Evolutionary conservation across 2,888 invertebrate genomes (phyloP), one percentile per base, ranked within the genome.

Genomic region (Drosophila gaucha): DNA sequence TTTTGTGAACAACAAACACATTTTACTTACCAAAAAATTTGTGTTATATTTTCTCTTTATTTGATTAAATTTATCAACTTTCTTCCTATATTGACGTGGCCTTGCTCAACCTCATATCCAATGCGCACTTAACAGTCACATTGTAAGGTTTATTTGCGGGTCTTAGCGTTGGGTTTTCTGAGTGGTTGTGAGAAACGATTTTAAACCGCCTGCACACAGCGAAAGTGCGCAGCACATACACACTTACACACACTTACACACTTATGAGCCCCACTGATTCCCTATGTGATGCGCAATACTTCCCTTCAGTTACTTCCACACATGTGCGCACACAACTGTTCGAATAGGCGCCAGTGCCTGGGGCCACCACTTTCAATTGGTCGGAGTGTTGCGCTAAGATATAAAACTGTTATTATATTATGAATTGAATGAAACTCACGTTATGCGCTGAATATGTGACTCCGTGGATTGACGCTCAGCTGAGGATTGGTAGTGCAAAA

Each of bases 71-170:
- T 44, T 31, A 33, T 59, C n/a, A 33, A 24, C 8, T 16, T 3
- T 6, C 3, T 8, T 0, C 26, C n/a, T n/a, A 3, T 4, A 31
- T 26, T 16, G 9, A 4, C 9, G 6, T 16, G 3, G 10, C 26
- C 5, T 20, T 12, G 36, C 9, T 5, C 22, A 30, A 20, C 0
- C 30, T 4, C n/a, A 9, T 20, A 20, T n/a, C n/a, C 51, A 57
- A 38, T 72, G 39, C 28, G 14, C 41, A 67, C 43, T 59, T 28
- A 50, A 50, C 56, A 50, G 60, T 38, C 62, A 50, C 74, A 67
- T 51, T 74, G 68, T 58, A 49, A 33, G 39, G 14, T 73, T 57
- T 54, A 57, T 46, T 67, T 20, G 38, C 51, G 60, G 24, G 12
- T 31, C 38, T 31, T 39, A 22, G 26, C 24, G 68, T 26, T 22